Evolutionary conservation across 2,797 vertebrate genomes (phyloP), one percentile per base, ranked within the genome.

Genomic region (Echiichthys vipera): DNA sequence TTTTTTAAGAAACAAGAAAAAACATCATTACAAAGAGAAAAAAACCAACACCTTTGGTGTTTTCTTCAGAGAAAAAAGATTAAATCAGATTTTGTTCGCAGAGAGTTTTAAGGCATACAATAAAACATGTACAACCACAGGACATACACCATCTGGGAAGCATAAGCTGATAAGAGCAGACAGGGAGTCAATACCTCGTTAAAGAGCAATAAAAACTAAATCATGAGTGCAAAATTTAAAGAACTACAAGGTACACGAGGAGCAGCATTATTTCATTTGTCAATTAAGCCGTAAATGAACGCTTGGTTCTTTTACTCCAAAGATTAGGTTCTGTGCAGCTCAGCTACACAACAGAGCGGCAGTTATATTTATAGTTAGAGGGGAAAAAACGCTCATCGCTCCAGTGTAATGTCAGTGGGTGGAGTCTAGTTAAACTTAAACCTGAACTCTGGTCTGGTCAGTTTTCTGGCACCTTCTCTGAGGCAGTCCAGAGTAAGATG

Each of bases 141-240:
- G 54, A 20, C 55, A 63, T 2, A 17, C 58, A 61, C 65, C 81
- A 84, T 74, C 85, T 77, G 75, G 76, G 71, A 83, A 56, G 57
- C 80, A 57, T 49, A 8, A 68, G 68, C 59, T 74, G 68, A 81
- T 71, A 11, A 61, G 65, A 76, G 1, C 42, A 67, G 77, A 80
- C 74, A 64, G 68, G 62, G 56, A 83, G 77, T 77, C 88, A 34
- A 81, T 80, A 74, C 73, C 64, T 85, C 20, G 24, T 83, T 64
- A 80, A 25, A 37, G 49, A 57, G 67, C 66, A 64, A 73, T 72
- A 73, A 65, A 73, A 66, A 46, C 68, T 62, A 71, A 77, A 66
- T 70, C 53, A 66, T 61, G 53, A 5, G 56, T 45, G 56, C 46
- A 40, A 55, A 55, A 45, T 56, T 63, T 64, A 71, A 76, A 74